A percentile compares a stretch with the other conserved stretches of the same genome.
These are phyloP conservation scores for Ophiodon elongatus DNA, from an alignment of 2,113 vertebrate species.

Conservation along the genomic window DNA sequence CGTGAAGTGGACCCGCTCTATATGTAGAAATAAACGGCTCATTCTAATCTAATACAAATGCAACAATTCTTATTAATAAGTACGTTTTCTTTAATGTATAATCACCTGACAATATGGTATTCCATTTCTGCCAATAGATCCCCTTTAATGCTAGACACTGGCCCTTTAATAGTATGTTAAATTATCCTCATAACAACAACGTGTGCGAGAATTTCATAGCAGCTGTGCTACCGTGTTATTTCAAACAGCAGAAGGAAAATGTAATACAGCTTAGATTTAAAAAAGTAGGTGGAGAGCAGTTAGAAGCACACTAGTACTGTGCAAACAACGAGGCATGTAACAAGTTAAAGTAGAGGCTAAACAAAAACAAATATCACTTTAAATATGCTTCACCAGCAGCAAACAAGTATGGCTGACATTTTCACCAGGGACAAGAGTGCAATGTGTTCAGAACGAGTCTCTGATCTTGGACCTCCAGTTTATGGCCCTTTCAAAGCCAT, in stretches of 20 bases:
- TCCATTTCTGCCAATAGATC: not conserved
- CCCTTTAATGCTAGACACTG: not conserved
- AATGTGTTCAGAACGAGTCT: slow-evolving; percentile 38
- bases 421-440: not conserved
- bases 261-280: slow-evolving; percentile 24
- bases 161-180: not conserved
- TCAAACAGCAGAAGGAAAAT: slow-evolving; percentile 22
- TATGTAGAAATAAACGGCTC: not conserved
- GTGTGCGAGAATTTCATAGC: not conserved
- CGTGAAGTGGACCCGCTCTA: not conserved
- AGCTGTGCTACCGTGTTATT: not conserved
- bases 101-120: not conserved
- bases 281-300: slow-evolving; percentile 25
- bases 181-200: not conserved
- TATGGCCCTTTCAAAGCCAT: slow-evolving; percentile 86
- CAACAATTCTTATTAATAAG: not conserved
- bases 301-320: slow-evolving; percentile 6
- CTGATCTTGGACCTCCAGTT: slow-evolving; percentile 86
- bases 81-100: not conserved
- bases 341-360: not conserved
- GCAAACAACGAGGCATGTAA: not conserved
- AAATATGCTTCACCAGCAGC: not conserved
- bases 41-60: not conserved
- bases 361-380: not conserved
- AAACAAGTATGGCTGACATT: not conserved